Evolutionary conservation across 2,797 vertebrate genomes (phyloP).

Genomic region (Halcyon leucocephala): DNA sequence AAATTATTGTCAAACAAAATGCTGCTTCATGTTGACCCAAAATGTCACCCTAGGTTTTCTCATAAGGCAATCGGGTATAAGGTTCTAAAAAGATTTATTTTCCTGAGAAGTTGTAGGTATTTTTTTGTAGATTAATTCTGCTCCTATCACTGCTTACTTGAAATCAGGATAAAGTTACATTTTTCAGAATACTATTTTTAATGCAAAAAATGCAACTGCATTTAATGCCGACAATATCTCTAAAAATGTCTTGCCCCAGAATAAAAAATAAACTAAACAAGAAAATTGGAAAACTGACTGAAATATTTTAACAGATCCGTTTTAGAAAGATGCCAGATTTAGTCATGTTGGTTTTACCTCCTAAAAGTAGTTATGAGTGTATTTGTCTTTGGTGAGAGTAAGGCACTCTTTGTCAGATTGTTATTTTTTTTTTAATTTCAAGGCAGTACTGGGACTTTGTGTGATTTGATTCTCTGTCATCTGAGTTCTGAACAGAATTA

Average conservation of each 20-base stretch:
- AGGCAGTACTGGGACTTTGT: neutral
- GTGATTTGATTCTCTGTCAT: neutral
- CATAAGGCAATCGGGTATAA: rapidly evolving
- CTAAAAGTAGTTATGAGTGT: neutral
- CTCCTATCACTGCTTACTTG: neutral
- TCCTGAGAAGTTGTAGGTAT: neutral
- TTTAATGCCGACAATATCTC: neutral
- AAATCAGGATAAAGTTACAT: neutral
- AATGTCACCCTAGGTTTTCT: neutral
- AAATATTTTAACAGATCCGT: neutral
- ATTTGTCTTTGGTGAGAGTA: neutral
- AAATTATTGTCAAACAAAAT: neutral
- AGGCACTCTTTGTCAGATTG: neutral
- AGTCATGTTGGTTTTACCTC: neutral
- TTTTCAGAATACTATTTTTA: neutral
- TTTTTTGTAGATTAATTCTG: neutral
- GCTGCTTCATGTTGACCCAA: neutral
- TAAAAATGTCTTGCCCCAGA: neutral
- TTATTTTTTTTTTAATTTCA: neutral
- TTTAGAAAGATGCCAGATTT: neutral
- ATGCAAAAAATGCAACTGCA: neutral
- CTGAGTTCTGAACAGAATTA: neutral
- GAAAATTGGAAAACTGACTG: neutral
- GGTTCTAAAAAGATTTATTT: neutral
- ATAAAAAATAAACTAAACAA: neutral